phyloP scores from a whole-genome alignment of 2,113 vertebrate species.

The Lampris megalopsis region DNA sequence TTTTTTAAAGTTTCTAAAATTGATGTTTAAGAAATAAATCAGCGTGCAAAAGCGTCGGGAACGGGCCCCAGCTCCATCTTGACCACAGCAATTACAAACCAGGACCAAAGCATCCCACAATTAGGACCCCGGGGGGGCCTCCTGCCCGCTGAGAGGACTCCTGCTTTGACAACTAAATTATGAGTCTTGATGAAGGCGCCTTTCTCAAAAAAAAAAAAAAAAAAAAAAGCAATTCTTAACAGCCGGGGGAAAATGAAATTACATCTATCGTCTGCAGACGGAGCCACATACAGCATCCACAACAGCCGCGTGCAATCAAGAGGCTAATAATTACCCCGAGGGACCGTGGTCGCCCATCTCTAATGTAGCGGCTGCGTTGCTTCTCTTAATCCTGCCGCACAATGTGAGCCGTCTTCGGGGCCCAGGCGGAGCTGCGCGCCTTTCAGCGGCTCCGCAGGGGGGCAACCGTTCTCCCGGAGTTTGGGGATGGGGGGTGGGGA shows the following conservation, averaged over 20 bases:
- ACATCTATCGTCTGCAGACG: slow-evolving; percentile 61
- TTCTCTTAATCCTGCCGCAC: slow-evolving; percentile 76
- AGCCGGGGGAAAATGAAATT: slow-evolving; percentile 71
- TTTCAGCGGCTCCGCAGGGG: slow-evolving; percentile 69
- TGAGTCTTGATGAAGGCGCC: slow-evolving; percentile 76
- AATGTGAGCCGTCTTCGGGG: slow-evolving; percentile 60
- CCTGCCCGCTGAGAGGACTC: slow-evolving; percentile 66
- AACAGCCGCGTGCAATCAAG: slow-evolving; percentile 78
- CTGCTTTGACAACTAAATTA: slow-evolving; percentile 83
- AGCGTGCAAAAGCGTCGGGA: slow-evolving; percentile 62
- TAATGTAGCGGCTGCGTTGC: slow-evolving; percentile 67
- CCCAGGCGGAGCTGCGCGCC: slow-evolving; percentile 57
- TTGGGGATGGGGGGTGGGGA: not conserved
- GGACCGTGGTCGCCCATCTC: slow-evolving; percentile 70
- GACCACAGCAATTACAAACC: slow-evolving; percentile 68
- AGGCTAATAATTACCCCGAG: slow-evolving; percentile 75
- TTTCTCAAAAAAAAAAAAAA: slow-evolving; percentile 62
- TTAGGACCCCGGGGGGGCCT: slow-evolving; percentile 71
- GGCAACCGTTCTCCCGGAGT: slow-evolving; percentile 49
- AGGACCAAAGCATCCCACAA: slow-evolving; percentile 71
- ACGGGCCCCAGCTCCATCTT: slow-evolving; percentile 60
- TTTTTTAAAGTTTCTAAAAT: slow-evolving; percentile 60
- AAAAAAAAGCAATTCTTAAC: slow-evolving; percentile 68
- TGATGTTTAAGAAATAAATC: too few species aligned
- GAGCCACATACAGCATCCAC: slow-evolving; percentile 70